phyloP scores from a whole-genome alignment of 2,113 vertebrate genomes.

The Toxotes jaculatrix region DNA sequence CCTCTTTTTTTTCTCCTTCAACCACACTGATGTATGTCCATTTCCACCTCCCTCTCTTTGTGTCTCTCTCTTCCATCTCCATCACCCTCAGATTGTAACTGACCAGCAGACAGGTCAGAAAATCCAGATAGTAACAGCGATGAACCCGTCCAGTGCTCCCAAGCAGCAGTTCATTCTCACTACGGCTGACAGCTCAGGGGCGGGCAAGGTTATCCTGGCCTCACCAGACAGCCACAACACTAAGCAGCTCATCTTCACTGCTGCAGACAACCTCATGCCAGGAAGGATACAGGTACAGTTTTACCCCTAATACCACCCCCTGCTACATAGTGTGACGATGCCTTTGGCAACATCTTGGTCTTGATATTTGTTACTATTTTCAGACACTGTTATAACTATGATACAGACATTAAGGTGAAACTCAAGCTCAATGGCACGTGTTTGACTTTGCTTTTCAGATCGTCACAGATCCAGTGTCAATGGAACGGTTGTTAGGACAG shows the following conservation, averaged over 20 bases:
- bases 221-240: constrained; percentile 90
- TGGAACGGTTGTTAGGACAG: constrained; percentile 94
- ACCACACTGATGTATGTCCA: neutral
- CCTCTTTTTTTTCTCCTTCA: neutral
- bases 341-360: constrained; percentile 1
- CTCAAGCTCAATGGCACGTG: neutral
- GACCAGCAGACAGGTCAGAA: constrained; percentile 98
- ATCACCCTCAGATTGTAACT: constrained; percentile 90
- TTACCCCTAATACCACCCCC: neutral
- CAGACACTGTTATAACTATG: neutral
- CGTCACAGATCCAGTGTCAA: constrained; percentile 95
- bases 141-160: constrained; percentile 90
- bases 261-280: constrained; percentile 93
- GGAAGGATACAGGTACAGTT: constrained; percentile 93
- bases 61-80: constrained; percentile 24
- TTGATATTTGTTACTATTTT: constrained; percentile 5
- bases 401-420: neutral
- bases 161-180: constrained; percentile 98
- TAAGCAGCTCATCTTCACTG: constrained; percentile 97
- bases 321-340: neutral
- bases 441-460: constrained; percentile 84
- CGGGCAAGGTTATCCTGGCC: constrained; percentile 95
- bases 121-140: constrained; percentile 96
- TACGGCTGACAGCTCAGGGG: constrained; percentile 91
- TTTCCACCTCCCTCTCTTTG: constrained; percentile 9